A percentile compares a stretch with the other conserved stretches of the same genome.
Conservation (phyloP, 2,113 vertebrate genomes). For the Megaceryle maxima region DNA sequence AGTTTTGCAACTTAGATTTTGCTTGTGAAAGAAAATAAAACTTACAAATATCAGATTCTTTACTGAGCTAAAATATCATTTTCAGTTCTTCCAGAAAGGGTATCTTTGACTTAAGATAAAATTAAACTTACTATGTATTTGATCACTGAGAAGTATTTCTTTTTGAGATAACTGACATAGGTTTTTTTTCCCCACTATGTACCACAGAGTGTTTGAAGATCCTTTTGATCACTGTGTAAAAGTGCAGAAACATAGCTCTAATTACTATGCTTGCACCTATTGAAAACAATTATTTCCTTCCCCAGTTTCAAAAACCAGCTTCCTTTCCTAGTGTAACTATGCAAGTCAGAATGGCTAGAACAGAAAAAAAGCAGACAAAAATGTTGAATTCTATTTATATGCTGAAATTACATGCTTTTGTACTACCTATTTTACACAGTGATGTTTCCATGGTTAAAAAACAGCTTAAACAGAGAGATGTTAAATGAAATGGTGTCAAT, state of each 20-base stretch:
- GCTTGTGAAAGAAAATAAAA: background rate
- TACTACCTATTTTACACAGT: background rate
- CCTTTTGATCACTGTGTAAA: background rate
- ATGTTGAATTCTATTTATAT: background rate
- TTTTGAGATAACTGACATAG: background rate
- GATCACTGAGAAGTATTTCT: background rate
- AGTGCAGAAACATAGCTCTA: background rate
- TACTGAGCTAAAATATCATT: background rate
- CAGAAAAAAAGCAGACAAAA: background rate
- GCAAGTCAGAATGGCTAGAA: background rate
- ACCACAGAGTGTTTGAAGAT: background rate
- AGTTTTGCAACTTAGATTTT: background rate
- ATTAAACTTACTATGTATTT: background rate
- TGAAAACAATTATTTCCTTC: background rate
- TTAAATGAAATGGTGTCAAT: background rate
- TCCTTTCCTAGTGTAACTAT: background rate
- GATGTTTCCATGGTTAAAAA: background rate
- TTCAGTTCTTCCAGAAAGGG: background rate
- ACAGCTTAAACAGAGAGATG: background rate
- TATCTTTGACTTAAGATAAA: background rate
- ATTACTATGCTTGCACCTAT: background rate
- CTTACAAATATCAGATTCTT: background rate
- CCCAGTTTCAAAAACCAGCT: background rate
- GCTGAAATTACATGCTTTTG: background rate
- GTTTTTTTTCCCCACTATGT: background rate